These are phyloP conservation scores for Macrotrachela quadricornifera DNA, from an alignment of 1,140 invertebrate species.

Conservation along the genomic window DNA sequence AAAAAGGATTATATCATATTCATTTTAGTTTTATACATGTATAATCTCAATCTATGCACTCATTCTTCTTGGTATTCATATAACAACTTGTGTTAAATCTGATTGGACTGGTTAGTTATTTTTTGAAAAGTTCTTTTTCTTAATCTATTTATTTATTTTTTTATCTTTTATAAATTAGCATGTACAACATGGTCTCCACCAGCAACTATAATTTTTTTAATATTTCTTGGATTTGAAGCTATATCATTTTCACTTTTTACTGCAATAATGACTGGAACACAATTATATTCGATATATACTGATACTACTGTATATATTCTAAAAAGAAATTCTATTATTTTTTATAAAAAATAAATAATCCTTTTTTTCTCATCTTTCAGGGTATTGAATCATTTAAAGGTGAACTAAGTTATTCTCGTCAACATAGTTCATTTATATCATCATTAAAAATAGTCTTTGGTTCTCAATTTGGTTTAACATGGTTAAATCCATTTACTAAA, in stretches of 20 bases:
- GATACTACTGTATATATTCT: slow-evolving; percentile 63
- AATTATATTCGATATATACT: slow-evolving; percentile 90
- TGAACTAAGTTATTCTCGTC: not conserved
- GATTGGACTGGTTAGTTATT: slow-evolving; percentile 56
- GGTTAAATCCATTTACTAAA: slow-evolving; percentile 5
- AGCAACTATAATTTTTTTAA: slow-evolving; percentile 72
- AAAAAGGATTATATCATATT: too few species aligned
- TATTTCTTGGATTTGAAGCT: slow-evolving; percentile 87
- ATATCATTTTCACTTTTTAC: slow-evolving; percentile 95
- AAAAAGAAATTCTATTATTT: not conserved
- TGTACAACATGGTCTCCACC: slow-evolving; percentile 79
- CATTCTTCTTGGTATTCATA: slow-evolving; percentile 71
- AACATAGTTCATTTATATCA: not conserved
- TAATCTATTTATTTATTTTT: too few species aligned
- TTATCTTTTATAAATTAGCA: slow-evolving; percentile 29
- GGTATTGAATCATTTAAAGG: slow-evolving; percentile 5
- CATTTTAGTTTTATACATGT: slow-evolving; percentile 89
- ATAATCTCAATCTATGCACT: slow-evolving; percentile 78
- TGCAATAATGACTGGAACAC: slow-evolving; percentile 83
- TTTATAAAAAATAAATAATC: not conserved
- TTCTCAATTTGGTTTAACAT: not conserved
- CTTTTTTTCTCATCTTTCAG: not conserved
- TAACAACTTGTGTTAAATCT: slow-evolving; percentile 68
- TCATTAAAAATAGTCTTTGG: slow-evolving; percentile 2
- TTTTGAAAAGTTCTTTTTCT: not conserved